A percentile compares a stretch with the other conserved stretches of the same genome.
These are phyloP conservation scores for Lynx canadensis DNA, from an alignment of 2,113 vertebrate genomes.

Conservation along the genomic window DNA sequence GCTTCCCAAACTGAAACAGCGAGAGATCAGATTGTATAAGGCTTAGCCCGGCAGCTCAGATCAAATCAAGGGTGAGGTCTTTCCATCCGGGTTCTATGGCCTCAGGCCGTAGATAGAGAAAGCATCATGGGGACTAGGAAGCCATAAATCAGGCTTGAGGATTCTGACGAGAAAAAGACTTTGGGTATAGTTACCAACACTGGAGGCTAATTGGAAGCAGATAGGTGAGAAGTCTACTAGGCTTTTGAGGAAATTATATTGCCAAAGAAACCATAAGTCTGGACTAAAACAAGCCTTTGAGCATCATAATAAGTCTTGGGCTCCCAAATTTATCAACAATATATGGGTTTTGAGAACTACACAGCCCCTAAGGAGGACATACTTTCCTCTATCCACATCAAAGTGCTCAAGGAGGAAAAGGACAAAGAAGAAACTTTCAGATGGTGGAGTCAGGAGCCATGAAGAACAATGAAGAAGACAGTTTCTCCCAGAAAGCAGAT, in stretches of 20 bases:
- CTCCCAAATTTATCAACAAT: not conserved
- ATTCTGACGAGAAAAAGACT: not conserved
- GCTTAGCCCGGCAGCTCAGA: not conserved
- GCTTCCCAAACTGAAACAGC: constrained; percentile 38
- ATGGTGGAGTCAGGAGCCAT: not conserved
- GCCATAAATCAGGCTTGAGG: not conserved
- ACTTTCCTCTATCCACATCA: not conserved
- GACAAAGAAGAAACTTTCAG: not conserved
- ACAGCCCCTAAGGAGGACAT: not conserved
- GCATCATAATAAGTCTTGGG: not conserved
- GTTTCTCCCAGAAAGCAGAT: not conserved
- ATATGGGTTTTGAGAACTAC: not conserved
- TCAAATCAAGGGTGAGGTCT: constrained; percentile 9
- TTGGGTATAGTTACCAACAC: not conserved
- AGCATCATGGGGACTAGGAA: not conserved
- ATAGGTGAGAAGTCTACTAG: not conserved
- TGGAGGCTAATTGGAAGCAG: not conserved
- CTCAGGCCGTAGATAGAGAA: not conserved
- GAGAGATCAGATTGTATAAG: constrained; percentile 41
- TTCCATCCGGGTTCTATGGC: not conserved
- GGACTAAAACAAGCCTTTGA: not conserved
- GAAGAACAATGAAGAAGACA: not conserved
- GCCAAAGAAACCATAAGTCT: constrained; percentile 10
- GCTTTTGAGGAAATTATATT: not conserved
- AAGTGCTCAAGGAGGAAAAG: not conserved